Percentiles rank a stretch among this genome's conserved stretches.
These are phyloP conservation scores for Sinhomidia bicolor DNA, from an alignment of 2,888 invertebrate species.

Conservation along the genomic window DNA sequence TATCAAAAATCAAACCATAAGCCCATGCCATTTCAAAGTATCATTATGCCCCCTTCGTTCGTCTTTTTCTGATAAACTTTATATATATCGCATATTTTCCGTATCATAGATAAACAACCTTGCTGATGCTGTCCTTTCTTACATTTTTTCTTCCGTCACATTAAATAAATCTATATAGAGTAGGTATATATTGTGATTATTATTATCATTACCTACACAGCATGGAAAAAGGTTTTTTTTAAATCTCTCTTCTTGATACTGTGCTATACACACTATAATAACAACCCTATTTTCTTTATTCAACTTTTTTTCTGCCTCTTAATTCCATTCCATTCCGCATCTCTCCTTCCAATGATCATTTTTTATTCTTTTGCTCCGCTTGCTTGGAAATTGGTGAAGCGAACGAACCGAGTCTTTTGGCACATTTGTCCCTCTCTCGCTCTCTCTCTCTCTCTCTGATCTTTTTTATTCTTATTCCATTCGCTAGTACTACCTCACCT, in stretches of 20 bases:
- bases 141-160: constrained; percentile 14
- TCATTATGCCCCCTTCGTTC: too few relatives aligned
- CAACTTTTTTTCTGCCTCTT: neutral
- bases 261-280: neutral
- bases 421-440: constrained; percentile 31
- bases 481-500: constrained; percentile 20
- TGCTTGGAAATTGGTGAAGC: constrained; percentile 67
- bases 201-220: too few relatives aligned
- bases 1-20: constrained; percentile 6
- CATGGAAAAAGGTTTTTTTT: too few relatives aligned
- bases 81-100: neutral
- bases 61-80: neutral
- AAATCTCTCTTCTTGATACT: too few relatives aligned
- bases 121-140: neutral
- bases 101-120: too few relatives aligned
- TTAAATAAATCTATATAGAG: constrained; percentile 11
- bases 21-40: neutral
- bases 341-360: constrained; percentile 36
- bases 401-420: constrained; percentile 47
- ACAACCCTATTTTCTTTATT: neutral
- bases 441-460: neutral
- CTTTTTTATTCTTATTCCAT: neutral
- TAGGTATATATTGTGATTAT: too few relatives aligned
- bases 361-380: constrained; percentile 57
- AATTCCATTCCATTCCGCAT: constrained; percentile 22